Base-by-base conservation (phyloP, 2,888 invertebrate species). In the Vandiemenella viatica region DNA sequence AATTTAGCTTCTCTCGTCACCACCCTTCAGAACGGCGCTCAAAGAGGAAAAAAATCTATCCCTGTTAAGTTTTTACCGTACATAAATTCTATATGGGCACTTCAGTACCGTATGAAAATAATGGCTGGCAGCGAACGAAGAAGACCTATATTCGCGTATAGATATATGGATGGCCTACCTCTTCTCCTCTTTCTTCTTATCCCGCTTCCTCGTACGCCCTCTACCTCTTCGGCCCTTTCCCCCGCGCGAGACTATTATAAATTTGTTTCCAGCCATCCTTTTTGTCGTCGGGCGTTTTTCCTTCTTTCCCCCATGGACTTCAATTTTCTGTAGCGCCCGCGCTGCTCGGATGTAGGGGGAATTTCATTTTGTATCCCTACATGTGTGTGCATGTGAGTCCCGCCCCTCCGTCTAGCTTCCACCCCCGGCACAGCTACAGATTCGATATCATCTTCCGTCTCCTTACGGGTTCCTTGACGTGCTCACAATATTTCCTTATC, bases 321-420 rank as follows among this genome's bases (percentile, higher is more conserved):
- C 53, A 53, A 53, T 53, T 50, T 53, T 53, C 53, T 48, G 44
- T 50, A 48, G 50, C 49, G 48, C 22, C n/a, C n/a, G n/a, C n/a
- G n/a, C n/a, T n/a, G 43, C 42, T 45, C 13, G 49, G 42, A 46
- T 43, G 52, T 45, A 44, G 47, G 50, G 50, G 46, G 53, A 49
- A 51, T 50, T 53, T 49, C 50, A 53, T 53, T 50, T 53, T 51
- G 44, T 51, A 49, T 53, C 46, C 43, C 41, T 42, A 45, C 47
- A 47, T 48, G 45, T 37, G 40, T 48, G 13, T 49, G 20, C 46
- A 22, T 42, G 45, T 26, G 47, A 22, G 47, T 26, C 15, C 21
- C 46, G 21, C 19, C 46, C 18, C 20, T 22, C 20, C 40, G 37
- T n/a, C 8, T 17, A 20, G 13, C 17, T 23, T 18, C 40, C 47